Conservation (phyloP, 2,113 vertebrate genomes). For the Mustela lutreola region DNA sequence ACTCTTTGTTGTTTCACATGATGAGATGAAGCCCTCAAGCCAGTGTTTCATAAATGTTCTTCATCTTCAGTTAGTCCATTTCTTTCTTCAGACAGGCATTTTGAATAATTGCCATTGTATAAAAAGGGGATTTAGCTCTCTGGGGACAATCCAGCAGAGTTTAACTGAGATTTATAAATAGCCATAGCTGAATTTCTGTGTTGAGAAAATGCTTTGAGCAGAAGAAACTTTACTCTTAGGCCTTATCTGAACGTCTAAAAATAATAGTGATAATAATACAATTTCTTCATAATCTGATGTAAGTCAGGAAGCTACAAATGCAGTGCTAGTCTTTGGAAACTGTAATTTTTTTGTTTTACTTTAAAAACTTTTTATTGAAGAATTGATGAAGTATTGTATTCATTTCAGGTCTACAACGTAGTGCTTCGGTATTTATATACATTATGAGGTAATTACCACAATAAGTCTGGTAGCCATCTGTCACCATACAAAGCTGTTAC, state of each 20-base stretch:
- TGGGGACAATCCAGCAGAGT: background rate
- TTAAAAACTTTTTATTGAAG: background rate
- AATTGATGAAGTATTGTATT: background rate
- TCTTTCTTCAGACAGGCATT: conserved; percentile 30
- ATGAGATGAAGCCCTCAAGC: conserved; percentile 54
- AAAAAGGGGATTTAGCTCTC: conserved; percentile 25
- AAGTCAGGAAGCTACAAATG: background rate
- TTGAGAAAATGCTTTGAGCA: conserved; percentile 1
- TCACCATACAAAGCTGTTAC: background rate
- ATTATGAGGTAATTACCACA: background rate
- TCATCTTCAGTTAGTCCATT: conserved; percentile 6
- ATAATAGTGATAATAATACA: background rate
- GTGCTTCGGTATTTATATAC: background rate
- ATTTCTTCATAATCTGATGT: background rate
- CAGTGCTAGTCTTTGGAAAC: background rate
- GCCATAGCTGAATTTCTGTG: background rate
- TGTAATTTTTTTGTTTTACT: background rate
- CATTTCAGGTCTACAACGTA: background rate
- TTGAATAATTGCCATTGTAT: conserved; percentile 48
- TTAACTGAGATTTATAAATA: conserved; percentile 34
- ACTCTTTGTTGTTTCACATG: conserved; percentile 50
- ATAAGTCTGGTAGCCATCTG: background rate
- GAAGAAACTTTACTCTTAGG: conserved; percentile 5
- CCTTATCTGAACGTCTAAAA: background rate
- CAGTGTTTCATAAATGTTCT: conserved; percentile 41